Conservation (phyloP, 92 coral and sea anemone species). For the Pocillopora grandis region DNA sequence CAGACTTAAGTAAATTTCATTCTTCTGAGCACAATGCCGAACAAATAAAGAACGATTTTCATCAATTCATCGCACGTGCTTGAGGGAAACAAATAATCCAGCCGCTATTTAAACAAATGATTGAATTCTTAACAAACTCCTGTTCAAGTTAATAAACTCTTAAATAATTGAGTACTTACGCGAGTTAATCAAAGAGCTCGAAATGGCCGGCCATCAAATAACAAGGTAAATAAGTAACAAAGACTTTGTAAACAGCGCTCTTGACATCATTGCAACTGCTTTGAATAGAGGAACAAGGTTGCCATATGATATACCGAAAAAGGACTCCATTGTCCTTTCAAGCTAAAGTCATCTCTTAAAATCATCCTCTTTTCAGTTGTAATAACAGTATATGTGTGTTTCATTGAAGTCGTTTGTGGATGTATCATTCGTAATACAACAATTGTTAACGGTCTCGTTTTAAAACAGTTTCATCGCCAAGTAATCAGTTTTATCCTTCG, state of each 20-base stretch:
- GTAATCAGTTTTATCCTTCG: too few relatives aligned
- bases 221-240: background rate
- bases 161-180: background rate
- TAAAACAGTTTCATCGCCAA: background rate
- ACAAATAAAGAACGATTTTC: background rate
- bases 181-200: background rate
- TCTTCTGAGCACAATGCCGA: slow-evolving; percentile 8
- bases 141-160: slow-evolving; percentile 17
- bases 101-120: background rate
- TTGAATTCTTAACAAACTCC: background rate
- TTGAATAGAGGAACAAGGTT: background rate
- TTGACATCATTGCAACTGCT: background rate
- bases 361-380: background rate
- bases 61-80: slow-evolving; percentile 26
- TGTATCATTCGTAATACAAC: background rate
- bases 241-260: slow-evolving; percentile 8
- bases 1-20: background rate
- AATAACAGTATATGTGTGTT: background rate
- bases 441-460: background rate
- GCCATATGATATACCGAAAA: too few relatives aligned
- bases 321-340: background rate
- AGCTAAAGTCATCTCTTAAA: background rate
- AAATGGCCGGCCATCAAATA: background rate
- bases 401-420: background rate
- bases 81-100: background rate